Base-by-base conservation (phyloP, 2,797 vertebrate species). In the Tadarida brasiliensis region DNA sequence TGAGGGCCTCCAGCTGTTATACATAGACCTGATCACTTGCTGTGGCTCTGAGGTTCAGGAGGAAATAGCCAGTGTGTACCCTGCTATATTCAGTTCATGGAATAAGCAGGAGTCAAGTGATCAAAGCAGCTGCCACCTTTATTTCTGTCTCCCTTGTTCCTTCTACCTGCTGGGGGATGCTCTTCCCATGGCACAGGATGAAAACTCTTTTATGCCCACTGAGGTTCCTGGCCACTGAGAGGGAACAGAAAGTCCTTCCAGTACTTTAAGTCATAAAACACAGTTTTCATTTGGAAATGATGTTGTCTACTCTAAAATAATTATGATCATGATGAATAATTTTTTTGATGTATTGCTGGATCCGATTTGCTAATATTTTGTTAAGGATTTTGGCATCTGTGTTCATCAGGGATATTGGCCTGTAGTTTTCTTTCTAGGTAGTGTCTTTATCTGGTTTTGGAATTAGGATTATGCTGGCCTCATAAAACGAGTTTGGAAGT, bases 81-180 rank as follows among this genome's bases (percentile, higher is more conserved):
- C 81, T 24, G 11, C 14, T 61, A 20, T 9, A 15, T 15, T 28
- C 67, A 67, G n/a, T 39, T 63, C 44, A 5, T 8, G 44, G 87
- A 7, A 11, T 51, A n/a, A 56, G 33, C 5, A 19, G 22, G 20
- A n/a, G 26, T 63, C 68, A 0, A 8, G 10, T 26, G 57, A 24
- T 59, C n/a, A 30, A 24, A 65, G 93, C 73, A 84, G 30, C 16
- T 2, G 2, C 28, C 19, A 4, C 44, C 47, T 65, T 61, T 70
- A 35, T 33, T 65, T 73, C 59, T 59, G 30, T 84, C 59, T 61
- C 28, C 39, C 65, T 35, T 73, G 28, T 10, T 92, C 39, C 24
- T 71, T 56, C 16, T 19, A 5, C 19, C 22, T 4, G 28, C 28
- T 73, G 33, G 28, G 35, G 15, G 16, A 2, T 0, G 0, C 22